Evolutionary conservation across 1,140 invertebrate species (phyloP).

Genomic region (Helicoverpa armigera): DNA sequence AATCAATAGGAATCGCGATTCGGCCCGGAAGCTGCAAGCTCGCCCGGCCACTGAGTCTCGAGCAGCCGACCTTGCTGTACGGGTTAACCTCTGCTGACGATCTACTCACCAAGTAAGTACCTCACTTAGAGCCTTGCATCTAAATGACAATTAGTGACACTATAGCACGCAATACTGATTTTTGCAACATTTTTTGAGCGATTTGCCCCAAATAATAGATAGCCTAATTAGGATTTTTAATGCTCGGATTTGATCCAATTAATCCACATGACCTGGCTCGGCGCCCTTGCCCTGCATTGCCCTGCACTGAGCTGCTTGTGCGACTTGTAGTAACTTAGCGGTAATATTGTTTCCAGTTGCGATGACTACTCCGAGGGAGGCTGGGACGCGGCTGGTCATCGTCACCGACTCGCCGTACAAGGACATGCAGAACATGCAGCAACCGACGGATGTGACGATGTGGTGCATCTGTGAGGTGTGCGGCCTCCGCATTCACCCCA

Average conservation of each 20-base stretch:
- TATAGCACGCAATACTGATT: neutral
- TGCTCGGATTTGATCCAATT: too few relatives aligned
- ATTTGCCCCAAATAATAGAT: neutral
- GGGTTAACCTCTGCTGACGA: neutral
- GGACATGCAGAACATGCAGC: neutral
- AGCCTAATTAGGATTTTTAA: too few relatives aligned
- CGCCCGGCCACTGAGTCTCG: neutral
- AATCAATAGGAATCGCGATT: conserved; percentile 10
- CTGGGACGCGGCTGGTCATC: neutral
- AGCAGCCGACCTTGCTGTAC: neutral
- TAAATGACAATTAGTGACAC: neutral
- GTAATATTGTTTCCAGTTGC: neutral
- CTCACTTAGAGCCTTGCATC: neutral
- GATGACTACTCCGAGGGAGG: neutral
- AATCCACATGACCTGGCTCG: too few relatives aligned
- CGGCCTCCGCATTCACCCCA: conserved; percentile 6
- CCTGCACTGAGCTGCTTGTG: neutral
- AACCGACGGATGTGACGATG: neutral
- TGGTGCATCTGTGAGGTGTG: conserved; percentile 25
- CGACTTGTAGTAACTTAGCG: neutral
- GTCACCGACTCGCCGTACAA: neutral
- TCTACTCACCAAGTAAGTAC: neutral
- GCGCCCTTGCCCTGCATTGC: neutral
- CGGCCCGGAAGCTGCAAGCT: conserved; percentile 3
- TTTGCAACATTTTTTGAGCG: neutral